Base-by-base conservation (phyloP, 2,113 vertebrate genomes). In the Ammodytes dubius region DNA sequence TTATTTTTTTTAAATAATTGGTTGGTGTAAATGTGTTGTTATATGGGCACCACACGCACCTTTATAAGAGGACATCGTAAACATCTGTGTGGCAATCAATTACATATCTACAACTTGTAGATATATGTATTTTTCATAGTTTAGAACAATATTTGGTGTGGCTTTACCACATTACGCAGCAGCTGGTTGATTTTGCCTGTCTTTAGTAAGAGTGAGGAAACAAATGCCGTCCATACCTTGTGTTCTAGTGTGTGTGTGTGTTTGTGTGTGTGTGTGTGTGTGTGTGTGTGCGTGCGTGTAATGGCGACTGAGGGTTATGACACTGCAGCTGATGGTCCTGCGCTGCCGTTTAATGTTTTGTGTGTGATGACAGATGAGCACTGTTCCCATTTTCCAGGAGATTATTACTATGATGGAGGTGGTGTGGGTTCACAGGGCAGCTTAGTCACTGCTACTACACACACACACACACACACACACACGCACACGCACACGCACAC, bases 351-450 rank as follows among this genome's bases (percentile, higher is more conserved):
- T 87, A 83, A 86, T 83, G 79, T 72, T 27, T 27, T 65, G 66
- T 84, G 53, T 66, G 80, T 83, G 54, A 89, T 84, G 82, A 90
- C 45, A 75, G 74, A 87, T 76, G 68, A 88, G 76, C 14, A 9
- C 60, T 53, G 75, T 75, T 63, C 74, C 47, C 65, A 79, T 90
- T 88, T 87, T 88, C 68, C 61, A 79, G 46, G 37, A 81, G 70
- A 42, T 85, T 74, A 90, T 88, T 90, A 85, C 35, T 50, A 63
- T 86, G 85, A 93, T 88, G 52, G 72, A 85, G 63, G 68, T 81
- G 50, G 45, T 50, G 3, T 40, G 19, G n/a, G 49, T 69, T 82
- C 63, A 65, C 45, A 40, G 57, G 39, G 50, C 11, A 61, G 71
- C 68, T 65, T 19, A 42, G 5, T 47, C 42, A 60, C 43, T 37